phyloP scores from a whole-genome alignment of 2,888 invertebrate genomes.

The Eristalis intricaria region DNA sequence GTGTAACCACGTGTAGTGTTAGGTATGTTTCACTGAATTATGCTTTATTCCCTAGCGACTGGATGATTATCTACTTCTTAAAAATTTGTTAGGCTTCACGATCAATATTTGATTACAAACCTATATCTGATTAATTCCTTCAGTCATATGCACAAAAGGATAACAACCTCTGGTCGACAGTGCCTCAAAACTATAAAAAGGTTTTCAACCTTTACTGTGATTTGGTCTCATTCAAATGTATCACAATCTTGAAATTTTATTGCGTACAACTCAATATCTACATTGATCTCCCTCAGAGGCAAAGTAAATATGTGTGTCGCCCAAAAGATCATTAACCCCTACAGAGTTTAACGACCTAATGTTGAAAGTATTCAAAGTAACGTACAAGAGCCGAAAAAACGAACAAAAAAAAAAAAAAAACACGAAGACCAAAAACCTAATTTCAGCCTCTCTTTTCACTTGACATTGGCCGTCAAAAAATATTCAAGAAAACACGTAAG shows the following conservation, averaged over 20 bases:
- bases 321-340: conserved; percentile 39
- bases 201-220: not conserved
- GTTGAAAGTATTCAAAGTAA: conserved; percentile 6
- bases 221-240: not conserved
- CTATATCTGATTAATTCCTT: not conserved
- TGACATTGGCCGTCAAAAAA: conserved; percentile 52
- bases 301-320: not conserved
- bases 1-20: too few species aligned
- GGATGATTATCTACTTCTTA: too few species aligned
- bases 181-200: not conserved
- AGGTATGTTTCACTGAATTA: too few species aligned
- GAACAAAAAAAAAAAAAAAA: conserved; percentile 1
- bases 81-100: not conserved
- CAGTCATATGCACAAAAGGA: not conserved
- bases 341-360: conserved; percentile 15
- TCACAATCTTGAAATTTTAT: not conserved
- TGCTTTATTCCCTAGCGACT: too few species aligned
- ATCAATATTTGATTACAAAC: not conserved
- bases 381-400: not conserved
- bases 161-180: not conserved
- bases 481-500: not conserved
- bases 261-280: not conserved
- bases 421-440: conserved; percentile 24
- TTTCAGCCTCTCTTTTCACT: conserved; percentile 28
- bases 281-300: not conserved